Evolutionary conservation across 2,888 invertebrate species (phyloP), one percentile per base, ranked within the genome.

Genomic region (Cataglyphis altisquamis): DNA sequence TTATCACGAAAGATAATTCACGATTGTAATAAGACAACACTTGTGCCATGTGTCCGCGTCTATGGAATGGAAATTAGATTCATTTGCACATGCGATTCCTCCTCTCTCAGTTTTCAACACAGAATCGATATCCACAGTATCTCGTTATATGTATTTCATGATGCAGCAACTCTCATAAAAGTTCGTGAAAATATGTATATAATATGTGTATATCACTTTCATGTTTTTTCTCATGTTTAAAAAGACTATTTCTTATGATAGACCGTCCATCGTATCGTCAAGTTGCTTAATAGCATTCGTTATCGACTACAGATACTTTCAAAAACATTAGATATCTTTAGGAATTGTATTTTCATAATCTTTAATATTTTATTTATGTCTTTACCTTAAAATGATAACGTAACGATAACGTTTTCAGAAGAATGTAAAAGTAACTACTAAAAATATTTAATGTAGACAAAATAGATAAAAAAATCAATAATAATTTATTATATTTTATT

Each of bases 1-100:
- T 86, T 87, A 89, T 89, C 87, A 78, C 82, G 75, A 66, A 70
- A 84, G 89, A 89, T 89, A 87, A 89, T 89, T 89, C 87, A 83
- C 88, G 29, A 77, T 41, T 80, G 82, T 84, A 89, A 89, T 89
- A 86, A 89, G 87, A 86, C 87, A 87, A 86, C 84, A 84, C 64
- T 60, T 55, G 29, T 74, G 81, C 52, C 83, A 67, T 80, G 70
- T 55, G 72, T 60, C 60, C 72, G 39, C 64, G 63, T 29, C 64
- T 81, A 62, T 82, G 60, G 45, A 83, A 89, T 89, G 82, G 85
- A 89, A 86, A 89, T 89, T 89, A 88, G 85, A 86, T 88, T 88
- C 81, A 77, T 82, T 75, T 66, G 66, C 74, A 83, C 88, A 89
- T 89, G 89, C 87, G 85, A 89, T 55, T 52, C n/a, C 52, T n/a